Conservation (phyloP, 2,797 vertebrate species). For the Apodemus agrarius region DNA sequence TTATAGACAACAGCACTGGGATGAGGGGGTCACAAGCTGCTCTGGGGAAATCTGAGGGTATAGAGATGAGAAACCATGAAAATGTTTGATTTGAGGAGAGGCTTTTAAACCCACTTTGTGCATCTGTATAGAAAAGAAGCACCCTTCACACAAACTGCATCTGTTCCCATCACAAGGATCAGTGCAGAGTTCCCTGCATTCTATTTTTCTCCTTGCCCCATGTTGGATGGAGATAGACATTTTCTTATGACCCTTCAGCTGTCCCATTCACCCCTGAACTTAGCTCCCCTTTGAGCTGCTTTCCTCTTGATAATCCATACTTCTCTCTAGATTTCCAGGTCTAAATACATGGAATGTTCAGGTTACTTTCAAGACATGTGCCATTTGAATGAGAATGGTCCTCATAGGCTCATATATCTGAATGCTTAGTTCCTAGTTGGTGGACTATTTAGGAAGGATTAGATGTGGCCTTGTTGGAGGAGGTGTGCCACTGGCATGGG, state of each 20-base stretch:
- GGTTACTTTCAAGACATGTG: background rate
- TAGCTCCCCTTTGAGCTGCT: too few species aligned
- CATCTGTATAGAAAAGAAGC: background rate
- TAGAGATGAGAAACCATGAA: background rate
- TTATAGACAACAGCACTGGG: background rate
- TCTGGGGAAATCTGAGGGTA: background rate
- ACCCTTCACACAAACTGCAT: background rate
- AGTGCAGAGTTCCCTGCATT: background rate
- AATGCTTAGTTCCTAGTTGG: background rate
- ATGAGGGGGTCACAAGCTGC: rapidly evolving
- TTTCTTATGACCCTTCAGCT: background rate
- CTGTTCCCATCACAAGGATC: background rate
- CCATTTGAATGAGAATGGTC: background rate
- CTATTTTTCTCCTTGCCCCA: background rate
- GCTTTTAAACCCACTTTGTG: background rate
- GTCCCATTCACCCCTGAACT: background rate
- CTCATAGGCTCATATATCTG: background rate
- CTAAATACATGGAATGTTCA: background rate
- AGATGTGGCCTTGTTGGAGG: background rate
- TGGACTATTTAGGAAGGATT: background rate
- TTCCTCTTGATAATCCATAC: background rate
- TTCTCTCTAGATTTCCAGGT: background rate
- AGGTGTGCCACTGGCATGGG: too few species aligned
- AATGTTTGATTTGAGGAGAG: background rate
- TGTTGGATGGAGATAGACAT: rapidly evolving